A percentile compares a stretch with the other conserved stretches of the same genome.
phyloP scores from a whole-genome alignment of 2,888 invertebrate species.

The Eristalinus aeneus region DNA sequence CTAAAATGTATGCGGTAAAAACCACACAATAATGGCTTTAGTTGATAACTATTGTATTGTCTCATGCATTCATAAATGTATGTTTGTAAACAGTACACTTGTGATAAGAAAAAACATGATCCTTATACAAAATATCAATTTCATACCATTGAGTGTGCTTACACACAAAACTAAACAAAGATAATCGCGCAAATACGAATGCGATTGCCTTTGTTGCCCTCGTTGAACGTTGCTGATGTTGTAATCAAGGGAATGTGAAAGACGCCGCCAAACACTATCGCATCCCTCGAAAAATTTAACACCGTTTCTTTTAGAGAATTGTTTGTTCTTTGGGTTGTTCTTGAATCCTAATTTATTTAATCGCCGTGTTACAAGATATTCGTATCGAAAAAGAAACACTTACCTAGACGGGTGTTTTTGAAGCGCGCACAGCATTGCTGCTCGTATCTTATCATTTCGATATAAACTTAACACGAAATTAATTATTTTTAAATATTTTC shows the following conservation, averaged over 20 bases:
- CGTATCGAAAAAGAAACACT: slow-evolving; percentile 13
- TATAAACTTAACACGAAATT: slow-evolving; percentile 70
- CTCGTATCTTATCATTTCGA: slow-evolving; percentile 67
- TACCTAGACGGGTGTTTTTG: background rate
- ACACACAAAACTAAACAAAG: background rate
- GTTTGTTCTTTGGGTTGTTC: slow-evolving; percentile 24
- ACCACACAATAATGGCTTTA: too few species aligned
- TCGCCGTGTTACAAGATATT: slow-evolving; percentile 49
- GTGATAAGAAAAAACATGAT: background rate
- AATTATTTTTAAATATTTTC: slow-evolving; percentile 68
- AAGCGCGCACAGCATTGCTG: slow-evolving; percentile 31
- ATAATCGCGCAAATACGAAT: background rate
- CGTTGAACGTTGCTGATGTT: background rate
- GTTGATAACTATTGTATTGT: too few species aligned
- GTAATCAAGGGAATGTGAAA: slow-evolving; percentile 10
- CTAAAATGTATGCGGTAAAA: too few species aligned
- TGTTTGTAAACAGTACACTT: background rate
- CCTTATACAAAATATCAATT: background rate
- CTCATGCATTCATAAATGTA: too few species aligned
- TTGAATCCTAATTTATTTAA: slow-evolving; percentile 62
- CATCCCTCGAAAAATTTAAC: background rate
- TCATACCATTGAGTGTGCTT: background rate
- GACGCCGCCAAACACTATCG: slow-evolving; percentile 24
- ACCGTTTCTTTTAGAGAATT: slow-evolving; percentile 2
- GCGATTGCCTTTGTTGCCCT: background rate